These are phyloP conservation scores for Speoplatyrhinus poulsoni DNA, from an alignment of 2,113 vertebrate species.

Conservation along the genomic window DNA sequence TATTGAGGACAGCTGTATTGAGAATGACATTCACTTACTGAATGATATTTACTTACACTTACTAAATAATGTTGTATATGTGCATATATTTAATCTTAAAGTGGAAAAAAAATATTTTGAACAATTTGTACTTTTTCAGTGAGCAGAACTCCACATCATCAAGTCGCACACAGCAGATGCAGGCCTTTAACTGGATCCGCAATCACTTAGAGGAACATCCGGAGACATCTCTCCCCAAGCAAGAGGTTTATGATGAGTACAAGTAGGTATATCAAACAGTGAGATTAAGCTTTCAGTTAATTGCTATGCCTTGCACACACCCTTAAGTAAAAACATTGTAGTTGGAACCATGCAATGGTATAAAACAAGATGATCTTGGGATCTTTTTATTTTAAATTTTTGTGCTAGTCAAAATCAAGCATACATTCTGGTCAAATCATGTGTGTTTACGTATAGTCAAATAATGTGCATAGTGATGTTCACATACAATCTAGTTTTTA, in stretches of 20 bases:
- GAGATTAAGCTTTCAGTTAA: not conserved
- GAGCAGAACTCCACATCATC: conserved; percentile 93
- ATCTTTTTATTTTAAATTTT: too few species aligned
- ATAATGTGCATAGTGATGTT: too few species aligned
- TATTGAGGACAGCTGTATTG: too few species aligned
- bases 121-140: conserved; percentile 64
- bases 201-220: conserved; percentile 96
- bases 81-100: too few species aligned
- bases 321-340: not conserved
- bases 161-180: conserved; percentile 95
- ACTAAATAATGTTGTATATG: too few species aligned
- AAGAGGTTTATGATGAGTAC: conserved; percentile 99
- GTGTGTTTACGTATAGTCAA: too few species aligned
- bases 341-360: not conserved
- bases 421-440: too few species aligned
- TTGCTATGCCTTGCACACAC: not conserved
- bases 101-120: not conserved
- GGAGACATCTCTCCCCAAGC: conserved; percentile 98
- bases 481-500: too few species aligned
- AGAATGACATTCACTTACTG: too few species aligned
- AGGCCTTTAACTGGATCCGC: conserved; percentile 97
- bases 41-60: too few species aligned
- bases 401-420: too few species aligned
- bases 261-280: conserved; percentile 82
- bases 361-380: too few species aligned